phyloP scores from a whole-genome alignment of 2,113 vertebrate genomes.

The Empidonax alnorum region DNA sequence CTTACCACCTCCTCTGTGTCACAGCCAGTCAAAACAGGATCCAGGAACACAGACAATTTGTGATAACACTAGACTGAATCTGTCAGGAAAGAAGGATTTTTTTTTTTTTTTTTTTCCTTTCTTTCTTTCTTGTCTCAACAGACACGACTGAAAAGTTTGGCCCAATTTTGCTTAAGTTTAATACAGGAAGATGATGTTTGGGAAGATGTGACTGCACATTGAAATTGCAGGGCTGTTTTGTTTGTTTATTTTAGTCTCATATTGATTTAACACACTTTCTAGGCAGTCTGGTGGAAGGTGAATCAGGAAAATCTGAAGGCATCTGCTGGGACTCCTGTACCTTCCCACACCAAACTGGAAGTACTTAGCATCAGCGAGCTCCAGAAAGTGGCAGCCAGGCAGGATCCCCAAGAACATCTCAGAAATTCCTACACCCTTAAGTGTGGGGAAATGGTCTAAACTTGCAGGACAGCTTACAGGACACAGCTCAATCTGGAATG shows the following conservation, averaged over 20 bases:
- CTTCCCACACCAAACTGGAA: background rate
- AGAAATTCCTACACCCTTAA: background rate
- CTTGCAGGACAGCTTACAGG: background rate
- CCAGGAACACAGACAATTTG: background rate
- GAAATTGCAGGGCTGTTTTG: background rate
- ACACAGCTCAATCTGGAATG: background rate
- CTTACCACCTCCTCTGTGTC: background rate
- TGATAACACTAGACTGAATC: background rate
- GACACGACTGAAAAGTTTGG: background rate
- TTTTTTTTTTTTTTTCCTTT: background rate
- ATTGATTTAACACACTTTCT: background rate
- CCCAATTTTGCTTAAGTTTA: background rate
- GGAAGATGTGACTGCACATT: background rate
- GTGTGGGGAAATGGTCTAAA: background rate
- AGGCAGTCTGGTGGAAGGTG: background rate
- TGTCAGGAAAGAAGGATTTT: background rate
- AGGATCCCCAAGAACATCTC: background rate
- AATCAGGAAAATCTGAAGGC: background rate
- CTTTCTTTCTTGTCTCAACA: background rate
- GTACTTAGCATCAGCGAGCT: background rate
- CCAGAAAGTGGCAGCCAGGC: background rate
- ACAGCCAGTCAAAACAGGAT: background rate
- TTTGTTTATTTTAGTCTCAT: background rate
- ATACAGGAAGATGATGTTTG: background rate
- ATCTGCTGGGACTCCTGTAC: background rate